Evolutionary conservation across 2,888 invertebrate genomes (phyloP), one percentile per base, ranked within the genome.

Genomic region (Pherbina coryleti): DNA sequence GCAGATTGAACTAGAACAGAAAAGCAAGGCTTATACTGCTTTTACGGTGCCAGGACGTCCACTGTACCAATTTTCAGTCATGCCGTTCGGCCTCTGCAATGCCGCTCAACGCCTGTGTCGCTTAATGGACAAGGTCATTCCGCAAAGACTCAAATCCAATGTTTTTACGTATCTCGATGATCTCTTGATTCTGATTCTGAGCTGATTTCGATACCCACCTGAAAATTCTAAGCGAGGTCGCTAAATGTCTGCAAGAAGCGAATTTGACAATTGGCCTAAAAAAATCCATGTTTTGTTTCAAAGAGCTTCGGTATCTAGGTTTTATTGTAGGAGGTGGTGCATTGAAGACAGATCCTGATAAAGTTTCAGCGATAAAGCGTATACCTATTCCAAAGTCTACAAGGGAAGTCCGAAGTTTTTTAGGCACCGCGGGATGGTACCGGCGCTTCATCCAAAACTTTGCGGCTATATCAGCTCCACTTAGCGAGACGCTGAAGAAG

Each of bases 1-100:
- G 71, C 71, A 71, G 31, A 55, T 71, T 9, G 71, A 71, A 25
- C 19, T 72, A 4, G 60, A 73, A 2, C n/a, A 44, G 8, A 2
- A 51, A 17, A 51, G 9, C 51, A 51, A 51, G 9, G 3, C 9
- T 5, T 51, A n/a, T 51, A 51, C 51, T 2, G 51, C 51, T 51
- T 51, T n/a, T 14, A 51, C 31, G 3, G 3, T 31, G 31, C 31
- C 5, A 31, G 31, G 31, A 5, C 5, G 31, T 4, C 31, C 31
- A 31, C 31, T 31, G 3, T 31, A 31, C 31, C 31, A 31, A 31
- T 5, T 31, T 5, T 3, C 31, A 3, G 51, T 51, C 2, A 51
- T 51, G 8, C 51, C 51, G 2, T 51, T 51, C 51, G 51, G 51
- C n/a, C 51, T 51, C 2, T 51, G 9, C 51, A 51, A 8, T 51